Percentiles rank a stretch among this genome's conserved stretches.
phyloP scores from a whole-genome alignment of 2,888 invertebrate genomes.

The Gari tellinella region DNA sequence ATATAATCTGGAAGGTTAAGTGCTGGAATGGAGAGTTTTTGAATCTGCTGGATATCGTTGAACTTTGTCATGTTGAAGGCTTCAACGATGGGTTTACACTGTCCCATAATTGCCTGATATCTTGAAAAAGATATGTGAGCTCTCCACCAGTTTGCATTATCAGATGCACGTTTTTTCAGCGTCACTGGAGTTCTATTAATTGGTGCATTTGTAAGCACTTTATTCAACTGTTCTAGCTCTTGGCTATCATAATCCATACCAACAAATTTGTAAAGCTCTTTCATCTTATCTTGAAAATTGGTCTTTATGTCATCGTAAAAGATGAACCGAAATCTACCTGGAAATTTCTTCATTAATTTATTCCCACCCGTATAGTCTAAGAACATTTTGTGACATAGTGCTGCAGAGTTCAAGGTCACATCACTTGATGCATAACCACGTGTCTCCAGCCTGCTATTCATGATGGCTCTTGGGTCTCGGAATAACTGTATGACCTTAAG shows the following conservation, averaged over 20 bases:
- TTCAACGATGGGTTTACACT: constrained; percentile 21
- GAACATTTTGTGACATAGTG: constrained; percentile 43
- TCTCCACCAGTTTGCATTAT: constrained; percentile 56
- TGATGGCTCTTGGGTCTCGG: constrained; percentile 49
- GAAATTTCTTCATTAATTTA: constrained; percentile 29
- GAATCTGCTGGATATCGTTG: constrained; percentile 15
- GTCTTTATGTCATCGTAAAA: constrained; percentile 52
- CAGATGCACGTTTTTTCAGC: constrained; percentile 13
- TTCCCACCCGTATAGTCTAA: constrained; percentile 31
- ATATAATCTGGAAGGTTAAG: constrained; percentile 22
- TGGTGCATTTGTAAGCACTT: constrained; percentile 34
- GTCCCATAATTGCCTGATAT: constrained; percentile 26
- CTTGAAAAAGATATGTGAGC: constrained; percentile 22
- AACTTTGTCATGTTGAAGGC: constrained; percentile 38
- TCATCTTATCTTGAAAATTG: constrained; percentile 19
- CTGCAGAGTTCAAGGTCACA: constrained; percentile 22
- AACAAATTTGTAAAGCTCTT: constrained; percentile 37
- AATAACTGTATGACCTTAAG: constrained; percentile 49
- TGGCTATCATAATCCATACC: constrained; percentile 34
- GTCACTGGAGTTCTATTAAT: constrained; percentile 17
- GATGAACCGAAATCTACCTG: constrained; percentile 41
- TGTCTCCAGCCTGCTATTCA: constrained; percentile 44
- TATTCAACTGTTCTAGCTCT: constrained; percentile 19
- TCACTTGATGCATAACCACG: constrained; percentile 45
- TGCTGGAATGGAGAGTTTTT: constrained; percentile 20